Percentiles rank a stretch among this genome's conserved stretches.
Evolutionary conservation across 2,113 vertebrate genomes (phyloP).

Genomic region (Melanostigma gelatinosum): DNA sequence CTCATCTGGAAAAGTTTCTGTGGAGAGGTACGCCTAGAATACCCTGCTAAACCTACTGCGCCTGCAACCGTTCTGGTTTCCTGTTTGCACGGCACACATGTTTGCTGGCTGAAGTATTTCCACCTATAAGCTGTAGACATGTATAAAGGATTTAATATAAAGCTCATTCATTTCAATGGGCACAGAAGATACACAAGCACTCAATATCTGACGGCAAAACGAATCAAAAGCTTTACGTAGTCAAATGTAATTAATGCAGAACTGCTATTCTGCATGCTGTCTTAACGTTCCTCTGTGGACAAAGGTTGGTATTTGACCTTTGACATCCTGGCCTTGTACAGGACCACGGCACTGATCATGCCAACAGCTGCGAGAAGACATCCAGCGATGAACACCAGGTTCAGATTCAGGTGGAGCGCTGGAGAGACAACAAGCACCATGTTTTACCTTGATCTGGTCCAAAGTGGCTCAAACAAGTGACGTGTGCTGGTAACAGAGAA

Average conservation of each 20-base stretch:
- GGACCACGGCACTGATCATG: constrained; percentile 61
- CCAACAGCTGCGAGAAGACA: constrained; percentile 66
- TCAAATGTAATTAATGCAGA: neutral
- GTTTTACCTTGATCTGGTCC: neutral
- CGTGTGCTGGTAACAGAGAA: neutral
- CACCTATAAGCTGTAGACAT: too few species aligned
- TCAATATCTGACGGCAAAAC: neutral
- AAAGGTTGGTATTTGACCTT: constrained; percentile 62
- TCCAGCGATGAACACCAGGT: constrained; percentile 71
- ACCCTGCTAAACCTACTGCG: too few species aligned
- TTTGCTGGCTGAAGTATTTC: too few species aligned
- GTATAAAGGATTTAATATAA: too few species aligned
- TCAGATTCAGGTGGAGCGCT: constrained; percentile 63
- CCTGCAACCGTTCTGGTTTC: neutral
- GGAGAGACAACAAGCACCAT: constrained; percentile 20
- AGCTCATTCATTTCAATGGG: too few species aligned
- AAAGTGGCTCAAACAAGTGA: neutral
- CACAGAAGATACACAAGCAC: neutral
- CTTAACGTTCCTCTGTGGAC: constrained; percentile 35
- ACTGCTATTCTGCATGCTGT: neutral
- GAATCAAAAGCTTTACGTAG: neutral
- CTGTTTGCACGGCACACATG: too few species aligned
- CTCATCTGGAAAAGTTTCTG: too few species aligned
- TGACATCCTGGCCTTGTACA: constrained; percentile 62
- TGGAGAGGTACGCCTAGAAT: too few species aligned